Evolutionary conservation across 2,888 invertebrate species (phyloP), one percentile per base, ranked within the genome.

Genomic region (Ormyrus pomaceus): DNA sequence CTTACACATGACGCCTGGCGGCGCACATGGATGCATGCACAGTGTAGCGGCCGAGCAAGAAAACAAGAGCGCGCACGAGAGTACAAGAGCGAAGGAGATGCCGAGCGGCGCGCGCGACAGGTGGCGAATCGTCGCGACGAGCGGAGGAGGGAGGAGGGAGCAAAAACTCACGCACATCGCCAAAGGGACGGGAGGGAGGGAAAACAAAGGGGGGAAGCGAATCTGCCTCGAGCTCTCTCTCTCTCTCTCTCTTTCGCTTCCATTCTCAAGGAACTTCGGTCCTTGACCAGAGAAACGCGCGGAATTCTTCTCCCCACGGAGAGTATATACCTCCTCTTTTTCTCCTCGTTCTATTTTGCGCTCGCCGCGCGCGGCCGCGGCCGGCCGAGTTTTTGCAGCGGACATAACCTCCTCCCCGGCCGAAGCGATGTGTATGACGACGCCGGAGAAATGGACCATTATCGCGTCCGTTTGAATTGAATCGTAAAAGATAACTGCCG

Each of bases 211-310:
- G 34, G 34, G 34, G 34, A 34, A 34, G 34, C 34, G 34, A 34
- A 34, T 34, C 34, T 34, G 34, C 34, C 34, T 34, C 34, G 34
- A 34, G 34, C 34, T 34, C 34, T 34, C 2, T 34, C 34, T 34
- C 34, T 34, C 34, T 34, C 34, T 34, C 34, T 34, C 34, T 34
- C 34, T 34, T 2, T 19, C 61, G 82, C 83, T 84, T 84, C 34
- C 34, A 34, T 34, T 34, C 83, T 82, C 85, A 85, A 86, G 86
- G 85, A 86, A 86, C 85, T 84, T 85, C 84, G 86, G 86, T 86
- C 85, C 86, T 86, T 86, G 87, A 87, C 86, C 87, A 86, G 85
- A 84, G 86, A 84, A 85, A 85, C 85, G 86, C 86, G 80, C 83
- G 84, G 87, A 87, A 87, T 86, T 84, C 83, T 34, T 83, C 84